phyloP scores from a whole-genome alignment of 2,797 vertebrate genomes.

The Tamandua tetradactyla region DNA sequence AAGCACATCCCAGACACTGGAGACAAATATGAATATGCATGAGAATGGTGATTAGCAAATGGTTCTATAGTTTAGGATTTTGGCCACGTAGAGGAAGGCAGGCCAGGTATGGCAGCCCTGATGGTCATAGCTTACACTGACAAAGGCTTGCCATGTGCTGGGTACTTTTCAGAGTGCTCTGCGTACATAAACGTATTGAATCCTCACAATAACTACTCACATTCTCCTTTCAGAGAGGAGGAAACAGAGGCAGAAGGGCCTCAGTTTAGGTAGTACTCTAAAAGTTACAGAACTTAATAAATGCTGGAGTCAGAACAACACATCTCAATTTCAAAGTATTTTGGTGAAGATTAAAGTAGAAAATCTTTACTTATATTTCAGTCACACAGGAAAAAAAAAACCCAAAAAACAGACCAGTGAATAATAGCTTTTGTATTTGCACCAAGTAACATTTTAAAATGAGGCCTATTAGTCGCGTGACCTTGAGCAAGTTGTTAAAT shows the following conservation, averaged over 20 bases:
- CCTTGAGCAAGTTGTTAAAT: not conserved
- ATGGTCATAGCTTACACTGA: not conserved
- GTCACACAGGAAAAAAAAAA: not conserved
- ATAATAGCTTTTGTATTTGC: not conserved
- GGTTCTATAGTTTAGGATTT: not conserved
- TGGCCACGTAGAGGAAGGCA: not conserved
- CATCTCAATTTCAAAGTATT: not conserved
- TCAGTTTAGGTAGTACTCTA: not conserved
- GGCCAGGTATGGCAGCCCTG: not conserved
- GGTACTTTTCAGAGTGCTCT: not conserved
- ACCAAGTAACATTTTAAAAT: not conserved
- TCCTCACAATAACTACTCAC: not conserved
- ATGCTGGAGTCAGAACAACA: not conserved
- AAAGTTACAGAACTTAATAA: not conserved
- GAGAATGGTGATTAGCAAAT: not conserved
- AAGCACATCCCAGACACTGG: not conserved
- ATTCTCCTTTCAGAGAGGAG: not conserved
- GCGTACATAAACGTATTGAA: not conserved
- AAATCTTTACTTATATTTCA: not conserved
- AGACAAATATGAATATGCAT: not conserved
- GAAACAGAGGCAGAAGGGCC: not conserved
- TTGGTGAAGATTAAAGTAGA: constrained; percentile 32
- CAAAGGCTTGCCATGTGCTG: not conserved
- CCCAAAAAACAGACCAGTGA: not conserved
- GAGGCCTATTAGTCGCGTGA: not conserved